A percentile compares a stretch with the other conserved stretches of the same genome.
phyloP scores from a whole-genome alignment of 2,797 vertebrate genomes.

The Poecile montanus region DNA sequence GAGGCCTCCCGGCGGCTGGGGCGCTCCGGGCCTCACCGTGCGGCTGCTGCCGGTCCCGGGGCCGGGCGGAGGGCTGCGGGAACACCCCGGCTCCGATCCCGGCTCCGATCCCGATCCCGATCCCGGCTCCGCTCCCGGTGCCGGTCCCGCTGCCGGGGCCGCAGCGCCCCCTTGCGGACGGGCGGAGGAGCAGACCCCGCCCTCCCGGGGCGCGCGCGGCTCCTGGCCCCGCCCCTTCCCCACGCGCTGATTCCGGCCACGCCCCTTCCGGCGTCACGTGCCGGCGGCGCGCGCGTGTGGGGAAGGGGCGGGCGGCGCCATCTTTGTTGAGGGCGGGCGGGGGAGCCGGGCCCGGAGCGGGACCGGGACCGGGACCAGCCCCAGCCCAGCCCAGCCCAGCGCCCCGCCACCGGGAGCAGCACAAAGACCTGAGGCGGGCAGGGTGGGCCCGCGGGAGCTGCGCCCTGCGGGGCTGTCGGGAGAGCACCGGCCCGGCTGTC shows the following conservation, averaged over 20 bases:
- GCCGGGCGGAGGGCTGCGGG: background rate
- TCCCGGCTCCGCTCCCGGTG: no score
- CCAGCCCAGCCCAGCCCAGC: no score
- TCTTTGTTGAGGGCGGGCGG: background rate
- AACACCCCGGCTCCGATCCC: background rate
- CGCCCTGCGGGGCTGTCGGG: background rate
- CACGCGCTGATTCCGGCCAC: rapidly evolving
- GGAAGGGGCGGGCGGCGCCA: background rate
- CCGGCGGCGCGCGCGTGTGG: background rate
- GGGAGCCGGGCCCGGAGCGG: no score
- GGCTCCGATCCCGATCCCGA: rapidly evolving
- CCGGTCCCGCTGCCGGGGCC: rapidly evolving
- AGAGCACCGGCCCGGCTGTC: no score
- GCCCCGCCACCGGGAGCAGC: no score
- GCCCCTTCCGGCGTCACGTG: background rate
- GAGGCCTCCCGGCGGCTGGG: background rate
- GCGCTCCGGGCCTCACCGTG: background rate
- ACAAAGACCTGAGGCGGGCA: rapidly evolving
- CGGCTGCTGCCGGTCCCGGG: background rate
- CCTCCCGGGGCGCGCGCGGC: background rate
- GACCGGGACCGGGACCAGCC: no score
- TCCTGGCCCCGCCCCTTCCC: background rate
- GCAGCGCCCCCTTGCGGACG: background rate
- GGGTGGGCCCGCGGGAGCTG: background rate
- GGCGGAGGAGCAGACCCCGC: rapidly evolving